Evolutionary conservation across 2,113 vertebrate genomes (phyloP).

Genomic region (Lepisosteus oculatus): DNA sequence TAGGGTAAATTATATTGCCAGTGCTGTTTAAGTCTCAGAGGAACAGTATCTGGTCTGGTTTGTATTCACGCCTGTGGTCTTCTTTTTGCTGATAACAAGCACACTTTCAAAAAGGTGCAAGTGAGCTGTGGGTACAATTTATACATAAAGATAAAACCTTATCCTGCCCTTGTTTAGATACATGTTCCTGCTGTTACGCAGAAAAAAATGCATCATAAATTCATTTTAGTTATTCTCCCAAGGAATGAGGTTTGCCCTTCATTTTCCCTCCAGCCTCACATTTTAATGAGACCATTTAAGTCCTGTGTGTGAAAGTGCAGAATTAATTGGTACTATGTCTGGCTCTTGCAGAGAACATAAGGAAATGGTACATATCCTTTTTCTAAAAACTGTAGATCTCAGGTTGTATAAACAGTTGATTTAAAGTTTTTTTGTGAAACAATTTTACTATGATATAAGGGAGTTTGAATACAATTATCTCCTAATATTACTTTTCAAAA

Average conservation of each 20-base stretch:
- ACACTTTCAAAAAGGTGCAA: not conserved
- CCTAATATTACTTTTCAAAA: not conserved
- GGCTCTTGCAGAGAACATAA: conserved; percentile 35
- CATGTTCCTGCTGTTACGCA: not conserved
- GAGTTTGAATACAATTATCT: conserved; percentile 10
- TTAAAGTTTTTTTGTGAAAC: not conserved
- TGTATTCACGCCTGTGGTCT: too few relatives aligned
- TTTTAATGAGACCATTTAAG: conserved; percentile 63
- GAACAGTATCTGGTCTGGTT: too few relatives aligned
- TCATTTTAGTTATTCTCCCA: conserved; percentile 41
- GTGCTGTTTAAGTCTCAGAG: too few relatives aligned
- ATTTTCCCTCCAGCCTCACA: conserved; percentile 43
- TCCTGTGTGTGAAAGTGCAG: conserved; percentile 44
- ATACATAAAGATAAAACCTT: conserved; percentile 22
- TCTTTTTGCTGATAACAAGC: not conserved
- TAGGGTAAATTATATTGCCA: too few relatives aligned
- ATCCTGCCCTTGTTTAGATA: conserved; percentile 15
- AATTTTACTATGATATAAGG: conserved; percentile 4
- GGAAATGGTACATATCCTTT: not conserved
- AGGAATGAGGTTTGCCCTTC: conserved; percentile 34
- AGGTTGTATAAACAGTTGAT: conserved; percentile 3
- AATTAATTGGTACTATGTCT: conserved; percentile 48
- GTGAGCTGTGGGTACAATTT: not conserved
- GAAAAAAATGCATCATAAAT: conserved; percentile 28
- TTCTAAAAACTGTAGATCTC: conserved; percentile 11